Conservation (phyloP, 2,888 invertebrate genomes). For the Scaptomyza flava region DNA sequence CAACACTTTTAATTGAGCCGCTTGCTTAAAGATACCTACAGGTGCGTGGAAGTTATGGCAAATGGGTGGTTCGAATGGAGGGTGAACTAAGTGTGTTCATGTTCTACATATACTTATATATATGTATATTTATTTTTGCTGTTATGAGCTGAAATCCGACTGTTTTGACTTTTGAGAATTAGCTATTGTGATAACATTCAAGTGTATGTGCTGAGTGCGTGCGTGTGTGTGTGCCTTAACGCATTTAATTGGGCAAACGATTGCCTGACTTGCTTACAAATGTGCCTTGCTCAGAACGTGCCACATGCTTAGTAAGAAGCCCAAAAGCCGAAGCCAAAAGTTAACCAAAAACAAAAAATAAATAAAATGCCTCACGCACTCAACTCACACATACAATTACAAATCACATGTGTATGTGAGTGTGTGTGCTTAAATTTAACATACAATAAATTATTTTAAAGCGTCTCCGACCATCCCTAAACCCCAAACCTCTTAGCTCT, state of each 20-base stretch:
- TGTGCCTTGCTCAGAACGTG: conserved; percentile 43
- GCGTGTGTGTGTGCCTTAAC: conserved; percentile 58
- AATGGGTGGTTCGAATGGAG: not conserved
- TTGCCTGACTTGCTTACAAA: conserved; percentile 78
- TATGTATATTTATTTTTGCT: conserved; percentile 28
- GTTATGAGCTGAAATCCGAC: conserved; percentile 62
- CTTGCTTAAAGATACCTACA: not conserved
- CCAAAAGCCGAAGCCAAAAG: conserved; percentile 23
- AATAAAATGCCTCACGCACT: conserved; percentile 42
- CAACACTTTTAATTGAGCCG: conserved; percentile 40
- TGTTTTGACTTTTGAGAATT: conserved; percentile 76
- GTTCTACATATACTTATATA: conserved; percentile 24
- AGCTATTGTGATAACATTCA: conserved; percentile 73
- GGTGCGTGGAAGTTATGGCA: conserved; percentile 1
- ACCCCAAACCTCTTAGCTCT: not conserved
- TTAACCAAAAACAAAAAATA: conserved; percentile 26
- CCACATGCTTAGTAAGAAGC: conserved; percentile 8
- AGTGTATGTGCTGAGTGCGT: conserved; percentile 20
- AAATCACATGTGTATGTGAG: conserved; percentile 11
- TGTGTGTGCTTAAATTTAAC: conserved; percentile 58
- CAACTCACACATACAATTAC: not conserved
- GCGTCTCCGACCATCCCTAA: conserved; percentile 16
- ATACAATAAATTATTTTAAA: conserved; percentile 78
- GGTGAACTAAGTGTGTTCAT: not conserved
- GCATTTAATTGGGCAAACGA: conserved; percentile 77